These are phyloP conservation scores for Fregata magnificens DNA, from an alignment of 2,113 vertebrate genomes.

Conservation along the genomic window DNA sequence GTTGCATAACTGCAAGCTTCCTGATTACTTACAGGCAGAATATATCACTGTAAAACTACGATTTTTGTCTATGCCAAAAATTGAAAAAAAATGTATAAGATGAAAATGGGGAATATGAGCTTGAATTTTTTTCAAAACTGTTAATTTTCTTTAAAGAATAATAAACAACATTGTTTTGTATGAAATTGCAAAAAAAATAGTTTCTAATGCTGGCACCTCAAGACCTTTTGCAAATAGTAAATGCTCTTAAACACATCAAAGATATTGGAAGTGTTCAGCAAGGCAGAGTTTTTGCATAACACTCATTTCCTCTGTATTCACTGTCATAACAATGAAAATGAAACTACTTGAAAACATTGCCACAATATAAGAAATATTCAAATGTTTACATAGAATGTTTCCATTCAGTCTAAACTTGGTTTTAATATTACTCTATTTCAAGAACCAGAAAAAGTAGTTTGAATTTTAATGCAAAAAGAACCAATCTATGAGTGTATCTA, in stretches of 20 bases:
- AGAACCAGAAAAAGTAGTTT: neutral
- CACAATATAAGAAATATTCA: neutral
- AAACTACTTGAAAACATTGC: neutral
- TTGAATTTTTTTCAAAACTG: neutral
- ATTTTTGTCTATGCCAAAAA: neutral
- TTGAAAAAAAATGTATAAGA: neutral
- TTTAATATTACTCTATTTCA: neutral
- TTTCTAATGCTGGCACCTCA: neutral
- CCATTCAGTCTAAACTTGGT: neutral
- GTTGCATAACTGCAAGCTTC: neutral
- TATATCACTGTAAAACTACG: neutral
- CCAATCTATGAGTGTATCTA: neutral
- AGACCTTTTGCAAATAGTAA: neutral
- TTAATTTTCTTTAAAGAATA: conserved; percentile 3
- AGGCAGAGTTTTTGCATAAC: neutral
- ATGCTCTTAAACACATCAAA: neutral
- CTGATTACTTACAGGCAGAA: neutral
- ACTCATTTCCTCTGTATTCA: neutral
- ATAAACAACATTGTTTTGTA: neutral
- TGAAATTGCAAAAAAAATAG: neutral
- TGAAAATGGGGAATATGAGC: neutral
- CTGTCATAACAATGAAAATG: neutral
- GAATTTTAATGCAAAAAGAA: neutral
- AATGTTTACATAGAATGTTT: neutral
- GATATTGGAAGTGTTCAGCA: neutral